Percentiles rank a stretch among this genome's conserved stretches.
Evolutionary conservation across 2,888 invertebrate species (phyloP).

Genomic region (Tiphia femorata): DNA sequence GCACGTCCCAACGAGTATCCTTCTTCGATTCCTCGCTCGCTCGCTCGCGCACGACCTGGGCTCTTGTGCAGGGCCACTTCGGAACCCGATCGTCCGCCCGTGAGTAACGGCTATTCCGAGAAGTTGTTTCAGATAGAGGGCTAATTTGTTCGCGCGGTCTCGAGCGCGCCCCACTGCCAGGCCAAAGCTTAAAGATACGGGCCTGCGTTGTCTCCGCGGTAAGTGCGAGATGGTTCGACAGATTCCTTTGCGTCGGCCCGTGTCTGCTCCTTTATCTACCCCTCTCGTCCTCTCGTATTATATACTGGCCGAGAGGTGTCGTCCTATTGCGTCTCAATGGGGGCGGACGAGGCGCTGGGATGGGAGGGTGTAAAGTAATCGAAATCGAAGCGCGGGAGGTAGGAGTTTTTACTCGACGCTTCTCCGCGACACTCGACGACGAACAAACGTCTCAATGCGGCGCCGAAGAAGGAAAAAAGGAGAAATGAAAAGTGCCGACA

Average conservation of each 20-base stretch:
- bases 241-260: conserved; percentile 19
- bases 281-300: no score
- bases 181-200: conserved; percentile 26
- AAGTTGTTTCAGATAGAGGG: conserved; percentile 67
- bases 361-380: no score
- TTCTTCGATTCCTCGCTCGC: conserved; percentile 1
- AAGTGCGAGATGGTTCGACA: conserved; percentile 7
- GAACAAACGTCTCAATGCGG: no score
- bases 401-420: no score
- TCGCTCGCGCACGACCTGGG: not conserved
- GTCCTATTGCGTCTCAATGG: no score
- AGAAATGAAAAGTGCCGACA: no score
- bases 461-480: no score
- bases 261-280: not conserved
- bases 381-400: no score
- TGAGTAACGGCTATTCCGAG: conserved; percentile 67
- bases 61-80: conserved; percentile 27
- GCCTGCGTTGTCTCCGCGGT: conserved; percentile 28
- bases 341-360: no score
- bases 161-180: conserved; percentile 29
- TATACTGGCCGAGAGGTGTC: no score
- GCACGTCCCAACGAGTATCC: no score
- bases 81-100: conserved; percentile 43
- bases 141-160: conserved; percentile 66
- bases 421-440: no score